Evolutionary conservation across 1,140 invertebrate species (phyloP).

Genomic region (Ptiloglossa arizonensis): DNA sequence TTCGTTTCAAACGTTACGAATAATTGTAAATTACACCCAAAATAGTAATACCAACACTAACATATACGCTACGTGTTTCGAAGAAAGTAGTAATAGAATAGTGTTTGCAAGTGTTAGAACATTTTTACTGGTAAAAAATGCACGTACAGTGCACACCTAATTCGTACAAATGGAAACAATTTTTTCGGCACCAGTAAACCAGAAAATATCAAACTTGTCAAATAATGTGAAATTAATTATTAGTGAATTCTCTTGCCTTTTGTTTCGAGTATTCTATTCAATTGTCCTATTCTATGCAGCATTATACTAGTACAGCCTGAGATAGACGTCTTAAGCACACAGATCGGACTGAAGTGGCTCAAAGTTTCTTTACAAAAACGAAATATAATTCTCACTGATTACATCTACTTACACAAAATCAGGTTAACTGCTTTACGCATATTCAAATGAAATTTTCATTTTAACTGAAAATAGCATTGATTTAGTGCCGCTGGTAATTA

Average conservation of each 20-base stretch:
- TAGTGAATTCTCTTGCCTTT: conserved; percentile 10
- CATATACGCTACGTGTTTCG: too few relatives aligned
- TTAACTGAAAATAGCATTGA: too few relatives aligned
- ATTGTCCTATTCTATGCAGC: conserved; percentile 32
- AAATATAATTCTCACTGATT: background rate
- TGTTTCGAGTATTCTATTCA: conserved; percentile 2
- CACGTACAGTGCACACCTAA: too few relatives aligned
- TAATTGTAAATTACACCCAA: too few relatives aligned
- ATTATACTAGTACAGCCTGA: conserved; percentile 19
- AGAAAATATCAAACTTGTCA: background rate
- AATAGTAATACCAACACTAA: too few relatives aligned
- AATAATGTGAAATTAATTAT: conserved; percentile 16
- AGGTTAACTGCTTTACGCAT: background rate
- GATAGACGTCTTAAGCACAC: conserved; percentile 29
- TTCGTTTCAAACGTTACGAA: too few relatives aligned
- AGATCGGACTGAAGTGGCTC: conserved; percentile 26
- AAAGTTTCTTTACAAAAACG: conserved; percentile 21
- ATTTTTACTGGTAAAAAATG: too few relatives aligned
- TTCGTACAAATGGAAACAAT: too few relatives aligned
- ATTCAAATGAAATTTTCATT: background rate
- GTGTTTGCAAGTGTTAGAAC: too few relatives aligned
- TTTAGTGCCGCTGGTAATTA: too few relatives aligned
- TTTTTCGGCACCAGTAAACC: background rate
- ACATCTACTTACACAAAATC: background rate
- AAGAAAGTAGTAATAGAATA: too few relatives aligned